Evolutionary conservation across 1,140 invertebrate genomes (phyloP).

Genomic region (Vanessa tameamea): DNA sequence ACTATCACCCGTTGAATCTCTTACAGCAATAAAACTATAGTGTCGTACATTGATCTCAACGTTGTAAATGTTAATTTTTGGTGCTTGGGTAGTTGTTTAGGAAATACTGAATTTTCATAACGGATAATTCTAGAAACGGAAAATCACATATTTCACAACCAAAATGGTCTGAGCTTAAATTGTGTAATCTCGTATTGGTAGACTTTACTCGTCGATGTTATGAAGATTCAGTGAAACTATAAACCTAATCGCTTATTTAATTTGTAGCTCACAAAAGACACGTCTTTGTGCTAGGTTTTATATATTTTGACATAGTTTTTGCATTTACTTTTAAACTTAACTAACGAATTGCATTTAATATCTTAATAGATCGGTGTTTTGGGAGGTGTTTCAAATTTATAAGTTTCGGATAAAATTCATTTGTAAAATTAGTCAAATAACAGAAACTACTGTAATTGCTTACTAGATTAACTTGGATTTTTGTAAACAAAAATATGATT

Average conservation of each 20-base stretch:
- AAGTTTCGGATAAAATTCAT: background rate
- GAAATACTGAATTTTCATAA: slow-evolving; percentile 7
- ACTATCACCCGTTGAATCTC: slow-evolving; percentile 16
- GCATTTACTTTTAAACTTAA: slow-evolving; percentile 7
- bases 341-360: background rate
- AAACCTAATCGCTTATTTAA: background rate
- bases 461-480: too few species aligned
- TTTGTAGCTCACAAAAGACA: background rate
- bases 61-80: slow-evolving; percentile 13
- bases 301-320: slow-evolving; percentile 3
- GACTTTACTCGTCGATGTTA: background rate
- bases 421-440: background rate
- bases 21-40: slow-evolving; percentile 1
- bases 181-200: too few species aligned
- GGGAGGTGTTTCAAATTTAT: background rate
- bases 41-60: slow-evolving; percentile 22
- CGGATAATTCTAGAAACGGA: too few species aligned
- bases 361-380: background rate
- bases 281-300: background rate
- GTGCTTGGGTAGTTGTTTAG: slow-evolving; percentile 24
- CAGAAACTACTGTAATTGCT: background rate
- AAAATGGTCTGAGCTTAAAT: too few species aligned
- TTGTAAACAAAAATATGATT: too few species aligned
- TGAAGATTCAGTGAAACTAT: background rate
- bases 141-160: too few species aligned